Percentiles rank a stretch among this genome's conserved stretches.
Conservation (phyloP, 2,888 invertebrate genomes). For the Macrosoma leucophasiata region DNA sequence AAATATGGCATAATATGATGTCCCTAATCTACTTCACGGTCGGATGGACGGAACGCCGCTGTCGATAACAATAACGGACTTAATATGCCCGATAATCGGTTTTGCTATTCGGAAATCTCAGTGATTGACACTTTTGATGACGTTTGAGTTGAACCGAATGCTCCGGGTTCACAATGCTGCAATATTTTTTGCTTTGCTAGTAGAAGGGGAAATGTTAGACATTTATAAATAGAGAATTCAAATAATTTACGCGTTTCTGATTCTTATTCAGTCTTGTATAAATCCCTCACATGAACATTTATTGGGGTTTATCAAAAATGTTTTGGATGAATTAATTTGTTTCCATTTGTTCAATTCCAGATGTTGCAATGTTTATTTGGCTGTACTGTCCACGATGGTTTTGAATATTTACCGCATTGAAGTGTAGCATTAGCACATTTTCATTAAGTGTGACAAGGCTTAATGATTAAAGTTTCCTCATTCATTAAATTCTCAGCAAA, state of each 20-base stretch:
- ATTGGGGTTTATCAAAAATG: neutral
- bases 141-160: constrained; percentile 52
- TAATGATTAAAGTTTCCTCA: constrained; percentile 61
- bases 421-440: constrained; percentile 36
- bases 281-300: no score
- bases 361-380: constrained; percentile 1
- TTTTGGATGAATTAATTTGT: constrained; percentile 1
- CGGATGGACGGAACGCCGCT: constrained; percentile 53
- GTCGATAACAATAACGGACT: constrained; percentile 74
- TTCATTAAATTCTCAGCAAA: constrained; percentile 54
- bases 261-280: no score
- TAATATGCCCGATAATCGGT: constrained; percentile 74
- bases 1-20: constrained; percentile 71
- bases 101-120: constrained; percentile 70
- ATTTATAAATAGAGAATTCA: no score
- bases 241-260: no score
- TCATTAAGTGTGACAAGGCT: constrained; percentile 51
- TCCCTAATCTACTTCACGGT: constrained; percentile 73
- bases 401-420: constrained; percentile 10
- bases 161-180: constrained; percentile 39
- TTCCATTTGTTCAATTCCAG: constrained; percentile 1
- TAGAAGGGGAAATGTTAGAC: constrained; percentile 19
- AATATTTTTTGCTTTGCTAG: constrained; percentile 38
- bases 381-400: constrained; percentile 1
- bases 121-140: constrained; percentile 73